phyloP scores from a whole-genome alignment of 2,888 invertebrate species.

The Vannuccia rotundouncinata region DNA sequence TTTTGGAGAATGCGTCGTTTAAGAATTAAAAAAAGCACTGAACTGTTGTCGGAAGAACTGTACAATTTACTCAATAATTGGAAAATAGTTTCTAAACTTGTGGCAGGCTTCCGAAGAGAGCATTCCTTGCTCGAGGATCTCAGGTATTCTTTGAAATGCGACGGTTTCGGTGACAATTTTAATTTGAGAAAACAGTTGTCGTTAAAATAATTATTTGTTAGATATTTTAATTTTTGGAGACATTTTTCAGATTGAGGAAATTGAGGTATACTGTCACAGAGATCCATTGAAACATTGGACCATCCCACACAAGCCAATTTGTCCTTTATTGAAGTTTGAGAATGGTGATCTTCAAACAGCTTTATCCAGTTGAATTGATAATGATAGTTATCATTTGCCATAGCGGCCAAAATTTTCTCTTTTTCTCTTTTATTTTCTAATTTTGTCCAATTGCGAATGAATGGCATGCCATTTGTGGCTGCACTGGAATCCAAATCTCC shows the following conservation, averaged over 20 bases:
- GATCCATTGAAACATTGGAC: neutral
- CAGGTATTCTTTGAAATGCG: neutral
- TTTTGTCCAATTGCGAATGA: neutral
- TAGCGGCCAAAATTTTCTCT: neutral
- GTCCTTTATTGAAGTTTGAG: neutral
- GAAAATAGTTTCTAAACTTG: neutral
- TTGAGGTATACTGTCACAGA: too few relatives aligned
- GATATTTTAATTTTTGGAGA: neutral
- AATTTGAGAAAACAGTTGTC: neutral
- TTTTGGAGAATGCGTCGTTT: neutral
- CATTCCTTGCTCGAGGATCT: neutral
- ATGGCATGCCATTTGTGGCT: neutral
- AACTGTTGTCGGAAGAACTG: neutral
- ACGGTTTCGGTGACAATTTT: neutral
- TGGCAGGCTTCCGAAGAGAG: neutral
- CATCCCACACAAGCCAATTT: neutral
- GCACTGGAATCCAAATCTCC: neutral
- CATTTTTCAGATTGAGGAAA: too few relatives aligned
- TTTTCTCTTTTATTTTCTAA: neutral
- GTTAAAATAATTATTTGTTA: neutral
- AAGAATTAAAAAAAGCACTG: neutral
- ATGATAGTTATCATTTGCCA: neutral
- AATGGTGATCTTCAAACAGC: neutral
- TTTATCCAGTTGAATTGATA: neutral
- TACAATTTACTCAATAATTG: neutral